Base-by-base conservation (phyloP, 2,888 invertebrate genomes). In the Drosophila maculinotata region DNA sequence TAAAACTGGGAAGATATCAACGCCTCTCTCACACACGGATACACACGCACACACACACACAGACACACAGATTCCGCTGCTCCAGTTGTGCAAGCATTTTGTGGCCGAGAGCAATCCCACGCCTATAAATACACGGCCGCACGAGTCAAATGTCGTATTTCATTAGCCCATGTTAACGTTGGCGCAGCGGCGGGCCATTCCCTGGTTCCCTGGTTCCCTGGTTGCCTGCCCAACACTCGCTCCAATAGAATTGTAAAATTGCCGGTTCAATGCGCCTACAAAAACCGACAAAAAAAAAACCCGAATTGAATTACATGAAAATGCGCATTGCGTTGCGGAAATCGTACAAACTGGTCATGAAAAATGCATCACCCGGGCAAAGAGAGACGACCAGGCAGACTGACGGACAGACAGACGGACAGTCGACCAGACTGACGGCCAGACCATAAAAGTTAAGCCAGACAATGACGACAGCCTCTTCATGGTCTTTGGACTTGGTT, bases 331-430 rank as follows among this genome's bases (percentile, higher is more conserved):
- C 83, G 83, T 80, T 77, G 80, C 78, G 77, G 83, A 83, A 86
- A 84, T 86, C 78, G 86, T 83, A 85, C 86, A 83, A 84, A 80
- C 83, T 76, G 83, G 83, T 84, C 86, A 84, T 84, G 83, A 84
- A 83, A 85, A 83, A 83, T 83, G 82, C 82, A 82, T 79, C 79
- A 84, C 71, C 60, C 60, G 65, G 60, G 59, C 67, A 53, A 33
- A 14, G 9, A 20, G 23, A 23, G 15, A 8, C 31, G 35, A 35
- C 44, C 51, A 23, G 56, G 30, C 33, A 39, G 45, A 45, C 54
- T 17, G 56, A 33, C 33, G 35, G 45, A 45, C 54, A 42, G 63
- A 45, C 45, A 31, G 51, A 14, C 36, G 36, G 62, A 53, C 71
- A 42, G 73, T 36, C 38, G 23, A 17, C 39, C 31, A 20, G n/a